Base-by-base conservation (phyloP, 2,113 vertebrate genomes). In the Callithrix jacchus region DNA sequence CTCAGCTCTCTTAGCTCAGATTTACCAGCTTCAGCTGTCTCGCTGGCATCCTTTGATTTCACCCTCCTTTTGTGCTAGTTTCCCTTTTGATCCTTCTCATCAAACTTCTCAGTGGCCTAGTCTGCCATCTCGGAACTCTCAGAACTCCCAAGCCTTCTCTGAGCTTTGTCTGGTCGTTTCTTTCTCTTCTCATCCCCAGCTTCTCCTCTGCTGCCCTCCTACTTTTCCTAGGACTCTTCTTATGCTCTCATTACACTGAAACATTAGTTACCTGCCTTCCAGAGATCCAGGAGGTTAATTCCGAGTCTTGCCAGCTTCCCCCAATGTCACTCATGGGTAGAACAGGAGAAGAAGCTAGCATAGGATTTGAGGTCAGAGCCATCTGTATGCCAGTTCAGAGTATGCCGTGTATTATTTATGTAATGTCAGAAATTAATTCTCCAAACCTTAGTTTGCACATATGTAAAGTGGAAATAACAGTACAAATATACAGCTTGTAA, bases 31-130 rank as follows among this genome's bases (percentile, higher is more conserved):
- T n/a, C 49, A 77, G 8, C 35, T 56, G 74, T 90, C 81, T 56
- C 37, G 0, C n/a, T 47, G 37, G 32, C 4, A 3, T 37, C 8
- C 89, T 95, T 96, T 93, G 82, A 86, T 94, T 93, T 96, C 14
- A 14, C 27, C 61, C 52, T 49, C 21, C 81, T 90, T 95, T 91
- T 80, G 68, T 94, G 91, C 68, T 45, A 2, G 4, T 52, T 89
- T 93, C 64, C 82, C 56, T 91, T 96, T 66, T 83, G 73, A 95
- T 94, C 85, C 32, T 47, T 80, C 83, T 79, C 70, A n/a, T 74
- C 96, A 6, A 49, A 86, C 81, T 77, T 30, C 89, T 49, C 27
- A 42, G 56, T 86, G 2, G 30, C 49, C 64, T 35, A 10, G 18
- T 35, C 85, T 85, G 66, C 54, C 45, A 17, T 49, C 82, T 84